Evolutionary conservation across 2,797 vertebrate species (phyloP).

Genomic region (Sarcoramphus papa): DNA sequence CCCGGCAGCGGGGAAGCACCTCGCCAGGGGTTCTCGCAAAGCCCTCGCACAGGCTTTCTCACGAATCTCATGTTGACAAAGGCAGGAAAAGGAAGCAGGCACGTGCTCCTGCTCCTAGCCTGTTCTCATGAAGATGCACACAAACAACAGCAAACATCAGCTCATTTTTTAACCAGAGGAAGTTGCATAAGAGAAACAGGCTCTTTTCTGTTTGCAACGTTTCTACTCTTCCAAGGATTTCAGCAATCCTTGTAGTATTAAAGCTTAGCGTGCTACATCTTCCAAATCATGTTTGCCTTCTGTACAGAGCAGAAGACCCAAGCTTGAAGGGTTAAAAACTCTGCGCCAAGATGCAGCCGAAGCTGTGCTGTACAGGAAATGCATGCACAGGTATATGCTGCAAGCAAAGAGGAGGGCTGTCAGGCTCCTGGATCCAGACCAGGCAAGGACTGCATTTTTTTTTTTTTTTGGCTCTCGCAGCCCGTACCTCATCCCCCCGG

Average conservation of each 20-base stretch:
- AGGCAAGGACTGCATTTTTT: background rate
- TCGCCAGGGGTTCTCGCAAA: background rate
- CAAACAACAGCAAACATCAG: background rate
- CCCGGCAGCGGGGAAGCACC: background rate
- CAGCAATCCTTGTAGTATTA: background rate
- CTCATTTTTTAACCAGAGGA: background rate
- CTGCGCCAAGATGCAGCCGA: background rate
- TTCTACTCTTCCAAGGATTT: background rate
- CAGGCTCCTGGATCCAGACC: background rate
- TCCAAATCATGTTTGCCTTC: background rate
- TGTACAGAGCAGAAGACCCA: background rate
- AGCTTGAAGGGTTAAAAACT: background rate
- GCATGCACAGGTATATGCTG: background rate
- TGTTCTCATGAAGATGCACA: background rate
- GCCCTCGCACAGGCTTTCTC: background rate
- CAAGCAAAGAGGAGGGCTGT: background rate
- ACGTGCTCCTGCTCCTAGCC: background rate
- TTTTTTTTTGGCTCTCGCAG: background rate
- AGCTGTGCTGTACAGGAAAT: background rate
- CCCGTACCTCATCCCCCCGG: background rate
- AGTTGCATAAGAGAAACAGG: background rate
- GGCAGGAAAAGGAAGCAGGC: conserved; percentile 48
- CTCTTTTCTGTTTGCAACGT: background rate
- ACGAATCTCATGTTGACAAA: background rate
- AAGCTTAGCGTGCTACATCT: background rate